Evolutionary conservation across 2,113 vertebrate genomes (phyloP), one percentile per base, ranked within the genome.

Genomic region (Halcyon senegalensis): DNA sequence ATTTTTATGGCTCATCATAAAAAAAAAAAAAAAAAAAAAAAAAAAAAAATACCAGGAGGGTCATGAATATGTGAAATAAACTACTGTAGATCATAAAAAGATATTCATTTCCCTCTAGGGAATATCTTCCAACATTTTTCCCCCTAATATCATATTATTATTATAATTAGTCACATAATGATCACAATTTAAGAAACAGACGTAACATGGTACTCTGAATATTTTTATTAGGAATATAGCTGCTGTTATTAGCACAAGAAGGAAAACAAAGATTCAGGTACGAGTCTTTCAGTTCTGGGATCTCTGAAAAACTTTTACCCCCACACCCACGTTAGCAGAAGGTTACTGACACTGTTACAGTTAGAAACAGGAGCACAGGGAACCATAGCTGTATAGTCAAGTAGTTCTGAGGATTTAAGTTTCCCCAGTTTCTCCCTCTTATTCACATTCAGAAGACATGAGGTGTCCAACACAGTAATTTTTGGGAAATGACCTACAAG

Each of bases 61-160:
- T 98, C 97, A 96, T 98, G 97, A 98, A 97, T 98, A 98, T 98
- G 98, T 97, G 98, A 98, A 98, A 98, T 98, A 98, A 98, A 98
- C 97, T 97, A 97, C 77, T 78, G 97, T 86, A 94, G 97, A 98
- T 97, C 97, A 98, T 96, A 98, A 98, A 98, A 97, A 97, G 97
- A 98, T 98, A 98, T 98, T 97, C 96, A 97, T 97, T 98, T 98
- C 89, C 91, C 95, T 97, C 96, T 93, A 91, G 97, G 97, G 98
- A 98, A 96, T 97, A 97, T 96, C 96, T 97, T 96, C 93, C 91
- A 97, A 98, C 96, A 97, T 94, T 96, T 92, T 72, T 4, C 27
- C 59, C 21, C 94, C 89, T 83, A 96, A 95, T 95, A 95, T 60
- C 94, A 89, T 97, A 97, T 97, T 97, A 97, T 97, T 96, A 96